Conservation (phyloP, 92 coral and sea anemone species). For the Phenganax subtilis region DNA sequence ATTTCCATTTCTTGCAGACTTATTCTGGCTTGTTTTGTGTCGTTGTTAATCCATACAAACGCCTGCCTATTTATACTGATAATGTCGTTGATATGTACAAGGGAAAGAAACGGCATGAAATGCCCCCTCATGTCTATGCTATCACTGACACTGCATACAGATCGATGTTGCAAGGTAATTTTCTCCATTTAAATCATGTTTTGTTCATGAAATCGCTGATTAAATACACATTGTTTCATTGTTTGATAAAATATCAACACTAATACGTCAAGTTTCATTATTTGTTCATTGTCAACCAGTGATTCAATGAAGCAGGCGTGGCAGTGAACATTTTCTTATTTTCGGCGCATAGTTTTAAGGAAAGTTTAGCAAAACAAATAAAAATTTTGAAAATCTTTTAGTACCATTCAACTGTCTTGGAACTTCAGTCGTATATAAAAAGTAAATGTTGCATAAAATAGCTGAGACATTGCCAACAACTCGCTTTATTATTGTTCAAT, state of each 20-base stretch:
- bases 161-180: conserved; percentile 92
- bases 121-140: conserved; percentile 96
- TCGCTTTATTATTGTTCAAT: too few relatives aligned
- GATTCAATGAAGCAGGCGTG: neutral
- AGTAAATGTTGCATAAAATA: too few relatives aligned
- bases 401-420: too few relatives aligned
- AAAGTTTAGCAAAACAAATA: too few relatives aligned
- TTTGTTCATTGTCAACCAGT: too few relatives aligned
- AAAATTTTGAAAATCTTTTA: too few relatives aligned
- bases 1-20: conserved; percentile 53
- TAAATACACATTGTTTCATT: neutral
- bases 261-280: too few relatives aligned
- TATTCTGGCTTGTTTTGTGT: conserved; percentile 99
- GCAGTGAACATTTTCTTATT: neutral
- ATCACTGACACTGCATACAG: conserved; percentile 98
- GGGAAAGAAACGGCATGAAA: conserved; percentile 96
- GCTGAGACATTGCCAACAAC: too few relatives aligned
- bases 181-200: neutral
- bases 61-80: conserved; percentile 95
- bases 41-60: conserved; percentile 96
- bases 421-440: too few relatives aligned
- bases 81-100: conserved; percentile 96
- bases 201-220: neutral
- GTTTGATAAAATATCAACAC: neutral
- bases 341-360: too few relatives aligned